Evolutionary conservation across 2,888 invertebrate species (phyloP).

Genomic region (Dermolepida albohirtum): DNA sequence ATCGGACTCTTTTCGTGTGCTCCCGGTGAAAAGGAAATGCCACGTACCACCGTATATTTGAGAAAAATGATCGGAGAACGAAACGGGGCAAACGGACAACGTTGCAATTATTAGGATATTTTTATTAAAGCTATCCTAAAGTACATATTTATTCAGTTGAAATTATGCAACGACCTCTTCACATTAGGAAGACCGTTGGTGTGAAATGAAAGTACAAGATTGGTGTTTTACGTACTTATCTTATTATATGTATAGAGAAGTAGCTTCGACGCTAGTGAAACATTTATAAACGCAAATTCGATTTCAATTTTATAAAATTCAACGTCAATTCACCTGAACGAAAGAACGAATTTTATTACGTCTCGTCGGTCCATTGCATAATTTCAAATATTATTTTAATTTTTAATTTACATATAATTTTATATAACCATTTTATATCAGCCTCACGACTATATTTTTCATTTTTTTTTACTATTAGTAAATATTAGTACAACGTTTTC

Average conservation of each 20-base stretch:
- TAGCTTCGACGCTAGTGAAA: neutral
- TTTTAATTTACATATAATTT: constrained; percentile 58
- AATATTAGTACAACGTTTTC: constrained; percentile 54
- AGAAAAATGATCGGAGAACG: constrained; percentile 4
- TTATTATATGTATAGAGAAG: constrained; percentile 6
- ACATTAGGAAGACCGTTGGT: constrained; percentile 29
- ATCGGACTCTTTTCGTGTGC: neutral
- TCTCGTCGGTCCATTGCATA: constrained; percentile 57
- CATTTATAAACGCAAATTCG: neutral
- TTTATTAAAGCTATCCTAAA: constrained; percentile 54
- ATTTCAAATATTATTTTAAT: constrained; percentile 54
- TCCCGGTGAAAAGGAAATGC: neutral
- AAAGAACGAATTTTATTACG: no score
- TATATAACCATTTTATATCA: constrained; percentile 58
- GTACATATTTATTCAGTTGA: constrained; percentile 52
- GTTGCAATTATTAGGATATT: constrained; percentile 57
- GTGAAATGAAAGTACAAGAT: constrained; percentile 26
- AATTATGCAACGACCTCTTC: constrained; percentile 59
- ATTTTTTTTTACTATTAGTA: constrained; percentile 45
- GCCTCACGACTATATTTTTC: constrained; percentile 55
- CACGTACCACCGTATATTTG: constrained; percentile 19
- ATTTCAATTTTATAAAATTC: no score
- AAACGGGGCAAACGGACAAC: constrained; percentile 55
- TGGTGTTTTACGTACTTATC: constrained; percentile 44
- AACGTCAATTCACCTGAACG: no score